Percentiles rank a stretch among this genome's conserved stretches.
Conservation (phyloP, 2,113 vertebrate species). For the Gadus macrocephalus region DNA sequence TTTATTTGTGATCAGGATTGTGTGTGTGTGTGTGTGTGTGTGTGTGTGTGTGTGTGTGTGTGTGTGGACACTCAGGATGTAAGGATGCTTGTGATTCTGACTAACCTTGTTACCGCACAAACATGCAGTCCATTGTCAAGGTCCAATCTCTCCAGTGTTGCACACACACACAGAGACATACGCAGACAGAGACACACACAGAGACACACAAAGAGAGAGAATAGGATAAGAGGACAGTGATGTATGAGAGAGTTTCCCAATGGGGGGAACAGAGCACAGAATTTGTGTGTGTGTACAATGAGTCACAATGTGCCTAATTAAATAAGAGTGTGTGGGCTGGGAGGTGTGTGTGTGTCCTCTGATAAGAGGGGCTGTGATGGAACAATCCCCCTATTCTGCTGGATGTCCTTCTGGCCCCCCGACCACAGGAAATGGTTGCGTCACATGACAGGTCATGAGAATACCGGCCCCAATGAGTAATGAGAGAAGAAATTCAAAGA, state of each 20-base stretch:
- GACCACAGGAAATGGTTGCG: constrained; percentile 21
- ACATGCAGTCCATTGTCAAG: constrained; percentile 41
- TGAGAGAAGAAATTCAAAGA: constrained; percentile 8
- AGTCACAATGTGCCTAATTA: constrained; percentile 60
- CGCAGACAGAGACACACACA: too few relatives aligned
- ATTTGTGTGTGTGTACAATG: constrained; percentile 44
- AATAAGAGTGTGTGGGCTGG: constrained; percentile 15
- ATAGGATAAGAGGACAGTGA: too few relatives aligned
- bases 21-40: too few relatives aligned
- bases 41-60: not conserved
- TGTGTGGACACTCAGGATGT: constrained; percentile 35
- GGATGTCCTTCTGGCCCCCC: constrained; percentile 28
- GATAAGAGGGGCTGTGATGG: constrained; percentile 34
- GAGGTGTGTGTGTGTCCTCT: not conserved
- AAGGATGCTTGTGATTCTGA: constrained; percentile 39
- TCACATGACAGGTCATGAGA: constrained; percentile 24
- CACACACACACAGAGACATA: too few relatives aligned
- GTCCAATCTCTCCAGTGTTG: constrained; percentile 14
- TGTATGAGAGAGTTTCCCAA: not conserved
- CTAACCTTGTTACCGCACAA: constrained; percentile 45
- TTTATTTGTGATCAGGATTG: too few relatives aligned
- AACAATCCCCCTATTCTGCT: constrained; percentile 57
- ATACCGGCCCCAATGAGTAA: too few relatives aligned
- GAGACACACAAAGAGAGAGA: not conserved
- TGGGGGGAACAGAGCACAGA: constrained; percentile 14